Base-by-base conservation (phyloP, 2,113 vertebrate species). In the Equus przewalskii region DNA sequence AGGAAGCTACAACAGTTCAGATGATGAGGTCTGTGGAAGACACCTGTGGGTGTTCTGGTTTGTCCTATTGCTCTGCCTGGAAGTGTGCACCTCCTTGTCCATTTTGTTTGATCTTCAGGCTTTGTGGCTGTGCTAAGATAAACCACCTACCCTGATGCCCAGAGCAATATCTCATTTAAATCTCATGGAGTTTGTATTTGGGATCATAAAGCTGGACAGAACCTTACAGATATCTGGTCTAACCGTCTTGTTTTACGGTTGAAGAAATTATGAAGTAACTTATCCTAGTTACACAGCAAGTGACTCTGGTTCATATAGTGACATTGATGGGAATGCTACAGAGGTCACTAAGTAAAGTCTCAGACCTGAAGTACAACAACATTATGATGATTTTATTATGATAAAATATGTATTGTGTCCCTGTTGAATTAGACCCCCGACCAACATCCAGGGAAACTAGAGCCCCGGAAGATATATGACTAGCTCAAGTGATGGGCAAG, bases 1-100 rank as follows among this genome's bases (percentile, higher is more conserved):
- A 5, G 98, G 99, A 97, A 99, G 99, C 97, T 99, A 98, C 41
- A 99, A 99, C 98, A 99, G 99, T 97, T 99, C 99, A 0, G 99
- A 99, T 5, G 99, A 99, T 18, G 99, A 99, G 99, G 99, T 99
- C 92, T 11, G 98, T 98, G 62, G 60, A 76, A 7, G 13, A 22
- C 18, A 10, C 75, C 56, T 1, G 4, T 1, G 24, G 22, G 13
- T 6, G 19, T 44, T 65, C 33, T 22, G 24, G 13, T 67, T 64
- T 10, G 0, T 54, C 84, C 33, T 18, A 0, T 73, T 46, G 3
- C 30, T 82, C 15, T 36, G 46, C 65, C 3, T 0, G 3, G 44
- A 33, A 6, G 58, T 12, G 36, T 46, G 62, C 62, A 13, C 28
- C 22, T 94, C 76, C 16, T 36, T 18, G 19, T 62, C 64, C 7